Evolutionary conservation across 2,888 invertebrate genomes (phyloP).

Genomic region (Orthonevra nobilis): DNA sequence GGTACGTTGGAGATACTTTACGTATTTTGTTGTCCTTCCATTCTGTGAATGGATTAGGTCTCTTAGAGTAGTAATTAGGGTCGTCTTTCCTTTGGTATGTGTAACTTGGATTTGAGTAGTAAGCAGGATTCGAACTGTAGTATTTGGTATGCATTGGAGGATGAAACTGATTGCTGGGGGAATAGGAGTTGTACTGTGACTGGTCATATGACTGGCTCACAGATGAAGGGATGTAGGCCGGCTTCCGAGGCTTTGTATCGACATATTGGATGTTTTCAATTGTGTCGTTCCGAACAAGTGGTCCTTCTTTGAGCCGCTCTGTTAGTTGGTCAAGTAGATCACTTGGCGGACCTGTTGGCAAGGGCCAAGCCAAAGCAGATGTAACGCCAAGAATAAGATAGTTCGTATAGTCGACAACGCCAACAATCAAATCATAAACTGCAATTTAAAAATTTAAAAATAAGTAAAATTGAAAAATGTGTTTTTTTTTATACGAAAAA

Average conservation of each 20-base stretch:
- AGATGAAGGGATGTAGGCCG: conserved; percentile 69
- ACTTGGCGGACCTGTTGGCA: conserved; percentile 84
- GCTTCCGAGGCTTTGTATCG: conserved; percentile 59
- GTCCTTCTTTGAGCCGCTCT: conserved; percentile 76
- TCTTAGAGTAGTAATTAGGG: conserved; percentile 44
- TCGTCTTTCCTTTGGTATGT: conserved; percentile 13
- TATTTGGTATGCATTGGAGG: conserved; percentile 70
- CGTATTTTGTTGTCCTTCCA: conserved; percentile 43
- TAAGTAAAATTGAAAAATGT: no score
- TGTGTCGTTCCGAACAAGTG: conserved; percentile 77
- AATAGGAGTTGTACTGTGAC: conserved; percentile 2
- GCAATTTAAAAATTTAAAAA: conserved; percentile 10
- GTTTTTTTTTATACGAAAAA: no score
- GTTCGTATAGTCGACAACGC: conserved; percentile 79
- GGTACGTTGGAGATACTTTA: conserved; percentile 9
- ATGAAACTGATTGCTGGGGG: conserved; percentile 48
- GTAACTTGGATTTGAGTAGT: conserved; percentile 15
- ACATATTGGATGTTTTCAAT: conserved; percentile 70
- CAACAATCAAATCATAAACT: conserved; percentile 79
- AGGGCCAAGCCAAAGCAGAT: conserved; percentile 88
- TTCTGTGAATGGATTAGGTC: conserved; percentile 53
- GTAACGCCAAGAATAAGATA: conserved; percentile 86
- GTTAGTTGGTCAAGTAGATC: conserved; percentile 76
- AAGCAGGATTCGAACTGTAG: conserved; percentile 38
- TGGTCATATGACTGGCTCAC: conserved; percentile 73